These are phyloP conservation scores for Tichodroma muraria DNA, from an alignment of 2,113 vertebrate genomes.

Conservation along the genomic window DNA sequence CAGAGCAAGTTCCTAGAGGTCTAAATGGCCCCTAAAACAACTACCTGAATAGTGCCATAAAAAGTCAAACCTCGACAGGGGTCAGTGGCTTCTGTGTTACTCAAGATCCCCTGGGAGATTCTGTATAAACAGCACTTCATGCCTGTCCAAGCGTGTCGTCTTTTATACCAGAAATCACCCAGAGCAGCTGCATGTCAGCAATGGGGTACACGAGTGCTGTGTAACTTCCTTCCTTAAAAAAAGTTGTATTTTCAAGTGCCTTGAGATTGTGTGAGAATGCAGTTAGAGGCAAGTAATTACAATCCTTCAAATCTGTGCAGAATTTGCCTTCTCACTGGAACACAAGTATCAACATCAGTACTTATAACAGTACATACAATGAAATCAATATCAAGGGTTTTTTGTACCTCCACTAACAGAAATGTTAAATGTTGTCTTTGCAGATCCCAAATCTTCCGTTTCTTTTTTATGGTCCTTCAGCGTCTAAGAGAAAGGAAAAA, in stretches of 20 bases:
- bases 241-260: not conserved
- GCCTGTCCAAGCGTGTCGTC: not conserved
- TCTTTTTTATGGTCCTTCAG: conserved; percentile 44
- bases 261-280: not conserved
- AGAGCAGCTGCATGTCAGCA: not conserved
- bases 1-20: not conserved
- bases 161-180: not conserved
- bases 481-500: not conserved
- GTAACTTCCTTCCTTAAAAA: not conserved
- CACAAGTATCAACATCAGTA: not conserved
- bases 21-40: not conserved
- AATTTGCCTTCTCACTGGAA: not conserved
- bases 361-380: not conserved
- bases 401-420: conserved; percentile 81
- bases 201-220: not conserved
- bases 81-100: not conserved
- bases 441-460: conserved; percentile 9
- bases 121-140: not conserved
- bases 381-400: not conserved
- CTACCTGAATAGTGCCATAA: not conserved
- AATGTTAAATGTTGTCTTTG: conserved; percentile 74
- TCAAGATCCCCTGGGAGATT: not conserved
- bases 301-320: not conserved
- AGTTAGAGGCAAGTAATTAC: not conserved
- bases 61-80: not conserved